Evolutionary conservation across 1,140 invertebrate species (phyloP), one percentile per base, ranked within the genome.

Genomic region (Harpegnathos saltator): DNA sequence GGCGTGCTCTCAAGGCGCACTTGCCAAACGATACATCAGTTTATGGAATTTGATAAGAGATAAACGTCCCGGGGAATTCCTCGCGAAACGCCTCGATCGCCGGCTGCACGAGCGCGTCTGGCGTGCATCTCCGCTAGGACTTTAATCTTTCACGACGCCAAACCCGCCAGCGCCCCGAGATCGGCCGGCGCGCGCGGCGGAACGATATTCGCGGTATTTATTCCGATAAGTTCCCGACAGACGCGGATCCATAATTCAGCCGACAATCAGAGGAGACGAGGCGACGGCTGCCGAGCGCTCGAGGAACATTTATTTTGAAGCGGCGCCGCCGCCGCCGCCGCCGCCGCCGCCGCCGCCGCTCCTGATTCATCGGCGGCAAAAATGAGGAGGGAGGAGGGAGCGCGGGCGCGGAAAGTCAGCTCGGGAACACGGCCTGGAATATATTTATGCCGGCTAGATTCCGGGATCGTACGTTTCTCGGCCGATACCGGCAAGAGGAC

Each of bases 271-370:
- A 71, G 66, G 66, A 59, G 63, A 80, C 65, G 75, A 48, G 75
- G n/a, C 33, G 22, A 33, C 29, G 61, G 65, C 38, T 59, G 3
- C 38, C 52, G 65, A 80, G 54, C 75, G 75, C 22, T 80, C 59
- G 65, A 80, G 65, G 52, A 71, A 80, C 75, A 80, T 80, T 80
- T 80, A 80, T 80, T 80, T 80, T 80, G 75, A 80, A 48, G 75
- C 63, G 75, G 65, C 71, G 75, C 71, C 75, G 71, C 52, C 69
- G 29, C 75, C n/a, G n/a, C 24, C 75, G 52, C 75, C 3, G 14
- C 14, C 22, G 52, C 38, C n/a, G n/a, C n/a, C n/a, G n/a, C 24
- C 75, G 52, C 75, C 3, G 14, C 14, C 22, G 52, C 38, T 1
- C 33, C 38, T 59, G 75, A 80, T 80, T 80, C 75, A 80, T 80